Base-by-base conservation (phyloP, 1,140 invertebrate species). In the Hesperophylax magnus region DNA sequence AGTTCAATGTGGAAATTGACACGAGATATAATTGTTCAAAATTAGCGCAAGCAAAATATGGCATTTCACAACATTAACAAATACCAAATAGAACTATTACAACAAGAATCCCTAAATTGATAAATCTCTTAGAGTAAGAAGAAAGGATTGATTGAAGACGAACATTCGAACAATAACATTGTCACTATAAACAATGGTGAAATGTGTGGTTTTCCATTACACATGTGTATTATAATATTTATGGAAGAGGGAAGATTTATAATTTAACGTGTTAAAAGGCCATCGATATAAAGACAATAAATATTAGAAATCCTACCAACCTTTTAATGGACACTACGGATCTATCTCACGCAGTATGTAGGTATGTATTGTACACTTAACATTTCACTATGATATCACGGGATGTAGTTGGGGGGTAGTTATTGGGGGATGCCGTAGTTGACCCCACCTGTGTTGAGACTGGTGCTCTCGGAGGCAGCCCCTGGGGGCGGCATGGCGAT, bases 371-470 rank as follows among this genome's bases (percentile, higher is more conserved):
- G 69, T 53, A 31, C 69, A 54, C 67, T 71, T 18, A 72, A 34
- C 65, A 39, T 24, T 72, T 72, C 69, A 72, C 69, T 53, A 72
- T 15, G n/a, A 72, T 72, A 72, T 20, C 72, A 58, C 72, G 22
- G 14, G 71, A 54, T n/a, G 9, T 20, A 22, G n/a, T 9, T 52
- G 69, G 69, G 69, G 53, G 3, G 72, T 8, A 31, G 5, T 89
- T 90, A 90, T 82, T 90, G 86, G 84, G 88, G 88, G 86, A 91
- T 91, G 87, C 89, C 89, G 86, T 91, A 91, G 88, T 91, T 91
- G 83, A 91, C 88, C 88, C 90, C 89, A 90, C 90, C 89, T 89
- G 89, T 90, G 86, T 91, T 91, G 85, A 91, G 89, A 85, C 90
- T 90, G 60, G 89, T 90, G 85, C 88, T 90, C 82, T 89, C 89